phyloP scores from a whole-genome alignment of 2,113 vertebrate genomes.

The Atractosteus spatula region DNA sequence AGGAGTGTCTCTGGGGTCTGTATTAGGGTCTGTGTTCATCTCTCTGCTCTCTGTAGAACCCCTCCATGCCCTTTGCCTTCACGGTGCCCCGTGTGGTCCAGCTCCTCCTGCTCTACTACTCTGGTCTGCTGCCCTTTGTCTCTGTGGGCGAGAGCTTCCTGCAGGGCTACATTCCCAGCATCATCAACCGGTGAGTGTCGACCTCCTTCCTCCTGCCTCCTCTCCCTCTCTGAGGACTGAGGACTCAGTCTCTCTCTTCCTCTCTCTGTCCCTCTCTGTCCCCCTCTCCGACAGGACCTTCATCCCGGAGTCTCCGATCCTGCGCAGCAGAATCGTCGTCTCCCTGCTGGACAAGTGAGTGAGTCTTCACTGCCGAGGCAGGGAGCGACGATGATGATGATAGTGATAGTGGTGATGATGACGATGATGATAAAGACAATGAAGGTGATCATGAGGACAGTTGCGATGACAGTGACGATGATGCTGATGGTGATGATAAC shows the following conservation, averaged over 20 bases:
- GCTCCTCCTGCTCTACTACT: conserved; percentile 73
- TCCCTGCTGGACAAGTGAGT: conserved; percentile 57
- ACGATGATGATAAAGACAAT: neutral
- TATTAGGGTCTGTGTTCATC: neutral
- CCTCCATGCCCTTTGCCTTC: conserved; percentile 75
- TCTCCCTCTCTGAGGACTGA: neutral
- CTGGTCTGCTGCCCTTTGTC: conserved; percentile 77
- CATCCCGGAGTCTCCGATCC: conserved; percentile 45
- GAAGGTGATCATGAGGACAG: no score
- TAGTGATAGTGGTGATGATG: no score
- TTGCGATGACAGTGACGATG: no score
- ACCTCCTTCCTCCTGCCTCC: neutral
- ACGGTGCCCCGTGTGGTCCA: conserved; percentile 39
- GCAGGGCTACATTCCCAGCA: conserved; percentile 69
- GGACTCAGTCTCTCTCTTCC: neutral
- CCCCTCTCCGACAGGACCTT: conserved; percentile 54
- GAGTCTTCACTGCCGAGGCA: neutral
- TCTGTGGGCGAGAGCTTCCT: conserved; percentile 70
- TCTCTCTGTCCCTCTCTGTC: neutral
- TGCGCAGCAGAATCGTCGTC: conserved; percentile 47
- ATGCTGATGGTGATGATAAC: no score
- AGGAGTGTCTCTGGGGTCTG: no score
- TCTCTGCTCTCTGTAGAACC: conserved; percentile 57
- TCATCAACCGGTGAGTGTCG: conserved; percentile 72
- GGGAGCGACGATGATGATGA: no score